Conservation (phyloP, 2,797 vertebrate species). For the Scyliorhinus canicula region DNA sequence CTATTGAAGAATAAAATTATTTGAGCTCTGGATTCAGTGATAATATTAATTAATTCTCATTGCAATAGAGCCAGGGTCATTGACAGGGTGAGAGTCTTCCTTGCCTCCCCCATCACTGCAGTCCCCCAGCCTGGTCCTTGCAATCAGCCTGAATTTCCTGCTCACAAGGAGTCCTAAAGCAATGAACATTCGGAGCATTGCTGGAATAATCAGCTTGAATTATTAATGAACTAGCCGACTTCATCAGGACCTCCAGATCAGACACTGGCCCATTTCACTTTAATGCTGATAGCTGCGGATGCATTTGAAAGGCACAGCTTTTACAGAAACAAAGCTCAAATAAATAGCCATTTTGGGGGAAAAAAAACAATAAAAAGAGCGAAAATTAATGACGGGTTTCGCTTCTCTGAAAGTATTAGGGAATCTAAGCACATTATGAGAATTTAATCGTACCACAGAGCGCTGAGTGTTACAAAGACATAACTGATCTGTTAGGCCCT, state of each 20-base stretch:
- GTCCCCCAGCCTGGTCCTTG: neutral
- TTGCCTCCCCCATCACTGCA: neutral
- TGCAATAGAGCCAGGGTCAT: neutral
- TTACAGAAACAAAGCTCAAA: neutral
- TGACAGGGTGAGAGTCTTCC: neutral
- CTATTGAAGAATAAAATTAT: conserved; percentile 20
- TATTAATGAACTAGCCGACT: neutral
- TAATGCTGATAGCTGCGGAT: neutral
- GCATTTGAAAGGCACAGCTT: neutral
- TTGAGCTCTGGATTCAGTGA: neutral
- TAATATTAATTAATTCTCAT: conserved; percentile 21
- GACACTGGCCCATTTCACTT: neutral
- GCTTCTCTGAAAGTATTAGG: neutral
- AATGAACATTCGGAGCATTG: neutral
- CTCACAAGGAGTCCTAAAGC: neutral
- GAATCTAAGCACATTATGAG: neutral
- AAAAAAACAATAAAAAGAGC: neutral
- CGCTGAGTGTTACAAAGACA: neutral
- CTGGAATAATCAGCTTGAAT: neutral
- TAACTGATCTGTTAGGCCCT: neutral
- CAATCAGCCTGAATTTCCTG: neutral
- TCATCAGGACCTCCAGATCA: neutral
- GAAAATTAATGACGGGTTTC: neutral
- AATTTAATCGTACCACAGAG: neutral
- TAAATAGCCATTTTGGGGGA: neutral